Base-by-base conservation (phyloP, 2,888 invertebrate species). In the Brenthis ino region DNA sequence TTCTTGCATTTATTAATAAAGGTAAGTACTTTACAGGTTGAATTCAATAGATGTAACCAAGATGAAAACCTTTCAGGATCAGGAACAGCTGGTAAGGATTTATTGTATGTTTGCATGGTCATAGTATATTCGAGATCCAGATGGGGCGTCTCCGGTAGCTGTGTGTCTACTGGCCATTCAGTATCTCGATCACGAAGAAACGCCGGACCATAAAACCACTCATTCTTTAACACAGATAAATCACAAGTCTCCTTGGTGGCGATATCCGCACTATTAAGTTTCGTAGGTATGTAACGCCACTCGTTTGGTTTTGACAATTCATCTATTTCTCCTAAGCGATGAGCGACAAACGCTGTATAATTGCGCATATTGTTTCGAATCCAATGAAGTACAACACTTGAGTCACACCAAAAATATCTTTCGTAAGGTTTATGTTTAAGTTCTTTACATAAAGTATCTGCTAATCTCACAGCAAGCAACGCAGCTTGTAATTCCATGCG, bases 361-460 rank as follows among this genome's bases (percentile, higher is more conserved):
- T n/a, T 61, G 3, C 73, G 73, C 66, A 13, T 53, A 20, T 12
- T 58, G 8, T 8, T 61, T 57, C 47, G 47, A 24, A 16, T 55
- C 60, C 71, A 72, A 6, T 65, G 69, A 11, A 80, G 55, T 1
- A 72, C 76, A 0, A 73, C 76, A 0, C 70, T 73, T 3, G 76
- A 76, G 47, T 77, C 77, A 6, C 68, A 65, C 77, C 77, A 78
- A 56, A 69, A 74, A 51, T 54, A 54, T 57, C 11, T 53, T 37
- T 37, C 6, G 6, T 8, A 8, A 33, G 33, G 33, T 33, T 33
- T 37, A 8, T 37, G 6, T 37, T 37, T 37, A 6, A 37, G 8
- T 37, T 37, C 37, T 6, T 37, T 37, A 37, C 37, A 37, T 37
- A 37, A 37, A 37, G 1, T 37, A 54, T 1, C 20, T n/a, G 69